These are phyloP conservation scores for Pipa parva DNA, from an alignment of 2,113 vertebrate genomes.

Conservation along the genomic window DNA sequence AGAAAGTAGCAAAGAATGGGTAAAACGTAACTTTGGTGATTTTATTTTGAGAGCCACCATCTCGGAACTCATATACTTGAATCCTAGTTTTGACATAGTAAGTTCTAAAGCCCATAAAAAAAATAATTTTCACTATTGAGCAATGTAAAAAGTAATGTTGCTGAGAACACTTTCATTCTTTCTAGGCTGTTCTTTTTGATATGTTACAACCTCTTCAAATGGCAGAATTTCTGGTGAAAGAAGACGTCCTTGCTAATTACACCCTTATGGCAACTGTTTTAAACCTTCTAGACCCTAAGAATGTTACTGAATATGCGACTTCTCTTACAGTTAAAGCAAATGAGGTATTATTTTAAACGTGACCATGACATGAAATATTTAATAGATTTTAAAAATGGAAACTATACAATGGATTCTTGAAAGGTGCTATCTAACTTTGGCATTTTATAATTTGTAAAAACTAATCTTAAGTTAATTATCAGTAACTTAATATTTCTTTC, in stretches of 20 bases:
- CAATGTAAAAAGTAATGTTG: background rate
- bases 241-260: conserved; percentile 16
- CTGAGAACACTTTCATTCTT: background rate
- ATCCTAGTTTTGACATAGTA: conserved; percentile 19
- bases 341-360: conserved; percentile 16
- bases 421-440: no score
- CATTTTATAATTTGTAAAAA: background rate
- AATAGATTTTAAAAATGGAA: background rate
- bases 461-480: background rate
- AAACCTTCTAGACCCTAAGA: background rate
- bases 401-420: no score
- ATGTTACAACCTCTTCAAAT: conserved; percentile 10
- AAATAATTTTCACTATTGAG: no score
- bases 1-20: background rate
- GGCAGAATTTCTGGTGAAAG: background rate
- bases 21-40: conserved; percentile 9
- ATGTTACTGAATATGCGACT: conserved; percentile 10
- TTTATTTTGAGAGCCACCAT: conserved; percentile 3
- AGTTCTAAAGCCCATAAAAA: background rate
- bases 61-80: conserved; percentile 15
- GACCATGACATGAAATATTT: background rate
- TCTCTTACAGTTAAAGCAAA: background rate
- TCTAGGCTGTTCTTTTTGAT: conserved; percentile 20
- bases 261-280: background rate
- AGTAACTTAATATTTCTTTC: background rate